Evolutionary conservation across 1,140 invertebrate genomes (phyloP).

Genomic region (Hyposmocoma kahamanoa): DNA sequence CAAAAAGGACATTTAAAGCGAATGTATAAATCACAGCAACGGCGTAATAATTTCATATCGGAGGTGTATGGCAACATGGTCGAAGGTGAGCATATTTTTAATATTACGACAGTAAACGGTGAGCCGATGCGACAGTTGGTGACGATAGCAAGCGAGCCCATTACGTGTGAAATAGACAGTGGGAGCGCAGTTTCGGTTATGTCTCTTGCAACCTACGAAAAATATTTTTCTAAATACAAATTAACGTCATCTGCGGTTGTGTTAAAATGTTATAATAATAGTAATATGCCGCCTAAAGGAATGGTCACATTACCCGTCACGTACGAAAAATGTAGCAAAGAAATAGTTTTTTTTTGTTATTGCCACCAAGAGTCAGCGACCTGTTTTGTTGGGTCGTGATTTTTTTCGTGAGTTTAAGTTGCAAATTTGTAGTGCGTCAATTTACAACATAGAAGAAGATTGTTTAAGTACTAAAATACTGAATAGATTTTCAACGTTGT

Average conservation of each 20-base stretch:
- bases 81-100: background rate
- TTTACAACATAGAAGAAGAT: background rate
- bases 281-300: background rate
- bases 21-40: background rate
- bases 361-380: background rate
- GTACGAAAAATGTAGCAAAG: background rate
- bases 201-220: background rate
- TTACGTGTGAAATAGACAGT: conserved; percentile 2
- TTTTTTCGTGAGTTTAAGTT: background rate
- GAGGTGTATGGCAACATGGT: background rate
- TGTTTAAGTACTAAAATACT: background rate
- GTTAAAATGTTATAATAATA: background rate
- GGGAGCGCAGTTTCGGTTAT: conserved; percentile 1
- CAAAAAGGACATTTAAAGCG: background rate
- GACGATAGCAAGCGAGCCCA: background rate
- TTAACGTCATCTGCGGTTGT: background rate
- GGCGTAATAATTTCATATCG: background rate
- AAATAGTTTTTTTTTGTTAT: background rate
- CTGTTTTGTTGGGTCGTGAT: background rate
- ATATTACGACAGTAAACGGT: background rate
- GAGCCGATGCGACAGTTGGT: conserved; percentile 1
- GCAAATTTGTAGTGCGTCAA: background rate
- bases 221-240: background rate
- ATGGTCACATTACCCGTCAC: background rate
- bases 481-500: background rate